phyloP scores from a whole-genome alignment of 2,797 vertebrate genomes.

The Onychomys arenicola region DNA sequence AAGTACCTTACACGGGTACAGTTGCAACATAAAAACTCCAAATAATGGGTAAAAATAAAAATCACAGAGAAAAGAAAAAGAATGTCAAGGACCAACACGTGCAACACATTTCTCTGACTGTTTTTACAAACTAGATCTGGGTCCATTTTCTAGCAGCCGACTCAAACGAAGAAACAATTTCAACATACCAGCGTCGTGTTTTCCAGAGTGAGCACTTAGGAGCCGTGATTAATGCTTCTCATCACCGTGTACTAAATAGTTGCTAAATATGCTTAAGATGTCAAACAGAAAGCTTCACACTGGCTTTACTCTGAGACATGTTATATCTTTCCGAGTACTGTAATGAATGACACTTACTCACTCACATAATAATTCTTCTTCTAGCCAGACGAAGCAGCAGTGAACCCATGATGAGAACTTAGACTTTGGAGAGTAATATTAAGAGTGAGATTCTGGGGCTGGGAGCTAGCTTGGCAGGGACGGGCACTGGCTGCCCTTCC shows the following conservation, averaged over 20 bases:
- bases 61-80: neutral
- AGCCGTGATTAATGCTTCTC: neutral
- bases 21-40: slow-evolving; percentile 13
- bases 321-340: slow-evolving; percentile 2
- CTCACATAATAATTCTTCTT: slow-evolving; percentile 51
- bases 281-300: slow-evolving; percentile 26
- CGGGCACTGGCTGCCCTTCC: no score
- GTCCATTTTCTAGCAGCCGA: slow-evolving; percentile 2
- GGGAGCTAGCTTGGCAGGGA: no score
- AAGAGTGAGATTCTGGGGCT: slow-evolving; percentile 37
- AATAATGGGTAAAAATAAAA: slow-evolving; percentile 7
- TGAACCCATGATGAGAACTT: neutral
- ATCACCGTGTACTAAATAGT: neutral
- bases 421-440: neutral
- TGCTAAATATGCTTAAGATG: slow-evolving; percentile 39
- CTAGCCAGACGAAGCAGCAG: neutral
- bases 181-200: neutral
- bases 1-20: neutral
- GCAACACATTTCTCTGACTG: neutral
- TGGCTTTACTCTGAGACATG: slow-evolving; percentile 25
- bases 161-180: neutral
- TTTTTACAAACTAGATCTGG: neutral
- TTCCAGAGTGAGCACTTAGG: neutral
- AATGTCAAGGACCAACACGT: neutral
- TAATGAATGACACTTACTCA: neutral